A percentile compares a stretch with the other conserved stretches of the same genome.
Evolutionary conservation across 2,888 invertebrate genomes (phyloP).

Genomic region (Macaria notata): DNA sequence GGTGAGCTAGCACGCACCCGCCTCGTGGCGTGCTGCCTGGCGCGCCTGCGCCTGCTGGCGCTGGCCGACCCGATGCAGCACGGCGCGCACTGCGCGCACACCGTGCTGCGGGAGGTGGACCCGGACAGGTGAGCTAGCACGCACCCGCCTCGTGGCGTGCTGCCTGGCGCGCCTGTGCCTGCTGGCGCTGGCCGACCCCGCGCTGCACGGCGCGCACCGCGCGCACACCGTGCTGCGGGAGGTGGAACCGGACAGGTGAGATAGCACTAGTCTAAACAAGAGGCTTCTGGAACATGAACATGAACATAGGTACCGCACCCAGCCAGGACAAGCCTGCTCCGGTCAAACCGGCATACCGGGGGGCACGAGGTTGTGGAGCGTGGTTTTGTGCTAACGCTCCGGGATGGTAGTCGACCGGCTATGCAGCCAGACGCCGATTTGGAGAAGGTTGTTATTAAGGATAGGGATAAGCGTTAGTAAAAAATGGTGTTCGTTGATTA

Average conservation of each 20-base stretch:
- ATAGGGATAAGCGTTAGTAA: too few species aligned
- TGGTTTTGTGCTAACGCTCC: too few species aligned
- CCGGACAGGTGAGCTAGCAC: slow-evolving; percentile 84
- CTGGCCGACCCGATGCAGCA: slow-evolving; percentile 94
- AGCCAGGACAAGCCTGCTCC: too few species aligned
- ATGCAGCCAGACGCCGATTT: too few species aligned
- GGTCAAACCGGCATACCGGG: too few species aligned
- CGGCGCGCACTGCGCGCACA: slow-evolving; percentile 86
- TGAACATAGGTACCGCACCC: too few species aligned
- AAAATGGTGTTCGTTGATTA: too few species aligned
- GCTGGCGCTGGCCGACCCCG: slow-evolving; percentile 92
- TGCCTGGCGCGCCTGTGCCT: slow-evolving; percentile 85
- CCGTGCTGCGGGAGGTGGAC: slow-evolving; percentile 91
- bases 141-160: slow-evolving; percentile 92
- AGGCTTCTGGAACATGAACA: too few species aligned
- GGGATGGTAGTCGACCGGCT: too few species aligned
- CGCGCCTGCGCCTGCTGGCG: slow-evolving; percentile 84
- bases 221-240: slow-evolving; percentile 85
- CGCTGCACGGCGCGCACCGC: slow-evolving; percentile 91
- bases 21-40: slow-evolving; percentile 93
- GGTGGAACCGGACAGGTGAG: slow-evolving; percentile 90
- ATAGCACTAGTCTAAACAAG: too few species aligned
- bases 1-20: slow-evolving; percentile 80
- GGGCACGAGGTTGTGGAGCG: too few species aligned
- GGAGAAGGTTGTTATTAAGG: too few species aligned